phyloP scores from a whole-genome alignment of 2,797 vertebrate species.

The Poeciliopsis gracilis region DNA sequence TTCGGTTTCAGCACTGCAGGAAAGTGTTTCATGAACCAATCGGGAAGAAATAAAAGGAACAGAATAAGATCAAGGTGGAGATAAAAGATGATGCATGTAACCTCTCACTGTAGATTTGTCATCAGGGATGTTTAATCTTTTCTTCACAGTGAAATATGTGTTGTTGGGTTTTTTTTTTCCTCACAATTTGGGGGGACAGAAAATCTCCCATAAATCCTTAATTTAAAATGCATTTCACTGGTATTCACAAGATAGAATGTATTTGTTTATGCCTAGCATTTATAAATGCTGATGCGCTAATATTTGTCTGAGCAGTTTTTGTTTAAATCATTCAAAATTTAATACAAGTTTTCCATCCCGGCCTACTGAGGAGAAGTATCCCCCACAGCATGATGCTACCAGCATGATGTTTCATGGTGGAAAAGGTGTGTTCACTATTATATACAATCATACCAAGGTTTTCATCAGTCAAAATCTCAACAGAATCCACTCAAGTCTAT shows the following conservation, averaged over 20 bases:
- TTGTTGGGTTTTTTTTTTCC: background rate
- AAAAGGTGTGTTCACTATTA: background rate
- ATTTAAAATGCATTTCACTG: background rate
- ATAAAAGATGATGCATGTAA: conserved; percentile 22
- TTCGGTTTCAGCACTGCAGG: conserved; percentile 15
- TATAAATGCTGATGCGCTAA: background rate
- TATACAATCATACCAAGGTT: background rate
- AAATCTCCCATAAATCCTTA: background rate
- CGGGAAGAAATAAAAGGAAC: background rate
- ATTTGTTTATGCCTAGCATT: background rate
- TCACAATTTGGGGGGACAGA: background rate
- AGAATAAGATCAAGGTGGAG: conserved; percentile 26
- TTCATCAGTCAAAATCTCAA: background rate
- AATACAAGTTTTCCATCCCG: background rate
- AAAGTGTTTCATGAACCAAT: conserved; percentile 14
- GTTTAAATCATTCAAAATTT: background rate
- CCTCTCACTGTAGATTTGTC: conserved; percentile 8
- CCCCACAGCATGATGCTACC: background rate
- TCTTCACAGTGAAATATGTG: background rate
- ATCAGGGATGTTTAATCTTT: background rate
- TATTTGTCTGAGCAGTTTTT: background rate
- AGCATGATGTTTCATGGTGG: background rate
- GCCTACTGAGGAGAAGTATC: background rate
- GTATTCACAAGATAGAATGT: background rate
- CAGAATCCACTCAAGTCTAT: background rate